A percentile compares a stretch with the other conserved stretches of the same genome.
Evolutionary conservation across 2,113 vertebrate genomes (phyloP).

Genomic region (Oceanodroma tethys): DNA sequence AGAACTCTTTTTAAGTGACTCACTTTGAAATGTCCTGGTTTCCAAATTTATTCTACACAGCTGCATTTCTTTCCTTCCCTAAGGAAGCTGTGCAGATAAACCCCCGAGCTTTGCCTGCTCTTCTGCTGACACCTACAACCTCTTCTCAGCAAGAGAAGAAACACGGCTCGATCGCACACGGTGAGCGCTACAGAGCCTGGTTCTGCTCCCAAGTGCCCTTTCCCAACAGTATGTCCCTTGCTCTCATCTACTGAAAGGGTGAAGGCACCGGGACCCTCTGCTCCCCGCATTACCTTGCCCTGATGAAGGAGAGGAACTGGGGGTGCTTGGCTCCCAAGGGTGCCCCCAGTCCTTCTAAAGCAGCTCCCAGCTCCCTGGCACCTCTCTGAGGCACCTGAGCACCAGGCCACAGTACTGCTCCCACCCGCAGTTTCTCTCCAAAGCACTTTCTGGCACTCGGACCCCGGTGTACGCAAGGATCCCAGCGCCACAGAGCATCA

Average conservation of each 20-base stretch:
- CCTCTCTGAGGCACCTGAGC: not conserved
- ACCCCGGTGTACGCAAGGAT: rapidly evolving
- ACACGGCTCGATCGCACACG: rapidly evolving
- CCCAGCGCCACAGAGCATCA: not conserved
- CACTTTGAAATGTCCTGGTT: not conserved
- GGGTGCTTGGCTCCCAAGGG: not conserved
- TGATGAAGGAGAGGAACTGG: not conserved
- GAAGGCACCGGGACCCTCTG: not conserved
- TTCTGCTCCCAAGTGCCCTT: not conserved
- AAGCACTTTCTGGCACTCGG: not conserved
- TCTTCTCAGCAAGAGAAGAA: not conserved
- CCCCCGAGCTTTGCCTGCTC: not conserved
- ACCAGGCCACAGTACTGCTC: not conserved
- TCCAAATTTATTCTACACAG: not conserved
- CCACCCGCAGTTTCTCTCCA: not conserved
- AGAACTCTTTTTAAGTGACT: not conserved
- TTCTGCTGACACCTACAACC: not conserved
- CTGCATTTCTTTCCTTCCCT: not conserved
- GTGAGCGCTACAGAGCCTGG: not conserved
- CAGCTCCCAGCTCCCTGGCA: not conserved
- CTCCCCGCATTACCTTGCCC: not conserved
- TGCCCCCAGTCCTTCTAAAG: not conserved
- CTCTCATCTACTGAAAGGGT: not conserved
- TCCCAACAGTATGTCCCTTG: not conserved
- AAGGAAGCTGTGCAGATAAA: not conserved